Evolutionary conservation across 2,797 vertebrate species (phyloP).

Genomic region (Enteromius afrohamiltoni): DNA sequence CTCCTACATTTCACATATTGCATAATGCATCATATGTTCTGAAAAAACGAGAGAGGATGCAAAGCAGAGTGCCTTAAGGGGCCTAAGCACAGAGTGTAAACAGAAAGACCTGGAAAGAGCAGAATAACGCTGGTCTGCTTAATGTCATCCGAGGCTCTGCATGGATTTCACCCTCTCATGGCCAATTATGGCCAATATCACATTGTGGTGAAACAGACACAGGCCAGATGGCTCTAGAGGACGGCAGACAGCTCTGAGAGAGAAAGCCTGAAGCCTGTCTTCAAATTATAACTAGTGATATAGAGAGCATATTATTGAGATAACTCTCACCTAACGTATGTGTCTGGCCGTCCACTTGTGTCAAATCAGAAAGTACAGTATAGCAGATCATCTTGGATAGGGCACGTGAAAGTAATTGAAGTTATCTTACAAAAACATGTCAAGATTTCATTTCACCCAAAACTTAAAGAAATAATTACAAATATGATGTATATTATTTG

Average conservation of each 20-base stretch:
- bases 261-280: neutral
- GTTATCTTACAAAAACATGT: neutral
- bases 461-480: neutral
- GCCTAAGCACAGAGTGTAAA: constrained; percentile 25
- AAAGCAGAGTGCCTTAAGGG: constrained; percentile 12
- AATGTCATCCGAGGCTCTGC: constrained; percentile 40
- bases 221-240: constrained; percentile 33
- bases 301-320: constrained; percentile 6
- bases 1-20: constrained; percentile 16
- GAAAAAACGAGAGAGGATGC: neutral
- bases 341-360: neutral
- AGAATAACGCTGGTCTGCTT: constrained; percentile 43
- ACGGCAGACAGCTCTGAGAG: constrained; percentile 16
- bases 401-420: neutral
- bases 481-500: neutral
- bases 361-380: neutral
- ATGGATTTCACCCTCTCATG: constrained; percentile 44
- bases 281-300: neutral
- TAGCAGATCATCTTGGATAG: constrained; percentile 14
- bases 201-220: constrained; percentile 35
- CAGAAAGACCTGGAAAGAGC: neutral
- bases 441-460: neutral
- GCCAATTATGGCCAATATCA: constrained; percentile 61
- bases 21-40: neutral
- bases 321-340: neutral